A percentile compares a stretch with the other conserved stretches of the same genome.
phyloP scores from a whole-genome alignment of 2,888 invertebrate species.

The Cephus nigrinus region DNA sequence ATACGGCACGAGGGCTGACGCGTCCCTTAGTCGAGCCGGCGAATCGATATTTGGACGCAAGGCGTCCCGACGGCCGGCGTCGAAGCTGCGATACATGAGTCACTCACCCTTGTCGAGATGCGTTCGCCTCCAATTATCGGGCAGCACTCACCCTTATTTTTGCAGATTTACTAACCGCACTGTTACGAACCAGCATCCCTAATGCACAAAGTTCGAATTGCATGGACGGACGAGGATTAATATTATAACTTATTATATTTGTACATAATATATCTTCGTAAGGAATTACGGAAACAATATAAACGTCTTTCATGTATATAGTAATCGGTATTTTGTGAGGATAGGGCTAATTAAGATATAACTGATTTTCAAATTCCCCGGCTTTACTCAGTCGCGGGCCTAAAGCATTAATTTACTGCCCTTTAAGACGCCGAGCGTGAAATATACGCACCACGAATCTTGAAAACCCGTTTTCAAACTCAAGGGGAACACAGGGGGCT shows the following conservation, averaged over 20 bases:
- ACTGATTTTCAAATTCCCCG: constrained; percentile 49
- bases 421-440: constrained; percentile 53
- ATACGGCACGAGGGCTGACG: constrained; percentile 31
- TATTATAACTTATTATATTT: not conserved
- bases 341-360: constrained; percentile 50
- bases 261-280: not conserved
- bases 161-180: not conserved
- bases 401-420: constrained; percentile 55
- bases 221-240: not conserved
- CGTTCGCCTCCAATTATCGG: constrained; percentile 3
- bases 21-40: constrained; percentile 45
- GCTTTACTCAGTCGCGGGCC: constrained; percentile 25
- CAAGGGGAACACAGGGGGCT: constrained; percentile 51
- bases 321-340: not conserved
- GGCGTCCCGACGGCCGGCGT: constrained; percentile 53
- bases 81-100: constrained; percentile 63
- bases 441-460: constrained; percentile 42
- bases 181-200: not conserved
- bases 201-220: not conserved
- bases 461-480: constrained; percentile 47
- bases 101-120: constrained; percentile 48
- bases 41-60: constrained; percentile 63
- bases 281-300: not conserved
- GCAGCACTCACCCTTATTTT: not conserved
- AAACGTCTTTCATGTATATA: not conserved